phyloP scores from a whole-genome alignment of 2,113 vertebrate species.

The Girardinichthys multiradiatus region DNA sequence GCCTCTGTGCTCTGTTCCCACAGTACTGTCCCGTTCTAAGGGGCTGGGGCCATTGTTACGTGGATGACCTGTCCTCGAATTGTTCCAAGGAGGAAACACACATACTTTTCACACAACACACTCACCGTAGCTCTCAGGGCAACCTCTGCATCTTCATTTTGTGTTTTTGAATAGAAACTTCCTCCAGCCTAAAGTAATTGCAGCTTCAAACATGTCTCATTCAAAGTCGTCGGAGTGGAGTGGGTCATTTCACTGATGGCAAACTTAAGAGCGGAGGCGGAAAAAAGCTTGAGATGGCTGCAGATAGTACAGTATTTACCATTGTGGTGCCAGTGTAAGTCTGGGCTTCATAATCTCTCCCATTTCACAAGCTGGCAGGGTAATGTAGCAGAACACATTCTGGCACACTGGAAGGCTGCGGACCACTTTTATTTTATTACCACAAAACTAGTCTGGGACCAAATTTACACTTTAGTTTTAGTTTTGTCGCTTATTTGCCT shows the following conservation, averaged over 20 bases:
- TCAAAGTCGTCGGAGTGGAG: constrained; percentile 27
- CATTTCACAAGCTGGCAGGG: constrained; percentile 39
- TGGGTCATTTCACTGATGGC: constrained; percentile 36
- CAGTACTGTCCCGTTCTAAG: constrained; percentile 55
- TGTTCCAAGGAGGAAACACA: constrained; percentile 47
- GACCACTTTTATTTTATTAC: constrained; percentile 23
- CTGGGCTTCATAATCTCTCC: constrained; percentile 36
- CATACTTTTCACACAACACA: constrained; percentile 22
- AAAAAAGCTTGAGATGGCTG: constrained; percentile 36
- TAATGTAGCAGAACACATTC: constrained; percentile 35
- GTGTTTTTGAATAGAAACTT: constrained; percentile 47
- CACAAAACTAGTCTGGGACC: neutral
- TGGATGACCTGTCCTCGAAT: constrained; percentile 50
- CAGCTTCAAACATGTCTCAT: constrained; percentile 11
- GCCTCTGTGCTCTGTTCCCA: constrained; percentile 61
- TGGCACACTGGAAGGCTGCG: constrained; percentile 39
- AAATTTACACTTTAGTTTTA: neutral
- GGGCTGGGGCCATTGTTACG: constrained; percentile 59
- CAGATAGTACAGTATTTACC: constrained; percentile 36
- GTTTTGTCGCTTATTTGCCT: neutral
- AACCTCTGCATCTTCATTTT: constrained; percentile 19
- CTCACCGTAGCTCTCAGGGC: constrained; percentile 11
- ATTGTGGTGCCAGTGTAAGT: constrained; percentile 52
- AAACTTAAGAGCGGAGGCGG: constrained; percentile 25
- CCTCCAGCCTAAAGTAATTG: constrained; percentile 52